A percentile compares a stretch with the other conserved stretches of the same genome.
phyloP scores from a whole-genome alignment of 1,140 invertebrate genomes.

The Drosophila ercepeae region DNA sequence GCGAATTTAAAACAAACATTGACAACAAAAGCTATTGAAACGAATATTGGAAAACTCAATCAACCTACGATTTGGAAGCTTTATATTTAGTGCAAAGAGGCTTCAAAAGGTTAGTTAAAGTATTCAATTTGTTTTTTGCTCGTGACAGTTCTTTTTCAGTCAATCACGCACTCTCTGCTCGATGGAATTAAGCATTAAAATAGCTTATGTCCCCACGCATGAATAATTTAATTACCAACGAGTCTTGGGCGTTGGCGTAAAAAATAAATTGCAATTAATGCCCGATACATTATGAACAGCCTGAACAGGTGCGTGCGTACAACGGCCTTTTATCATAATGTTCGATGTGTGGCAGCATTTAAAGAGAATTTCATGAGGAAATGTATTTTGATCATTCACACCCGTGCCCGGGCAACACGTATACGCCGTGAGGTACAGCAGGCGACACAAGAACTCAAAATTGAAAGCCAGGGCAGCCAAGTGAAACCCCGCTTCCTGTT shows the following conservation, averaged over 20 bases:
- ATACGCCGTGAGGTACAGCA: constrained; percentile 35
- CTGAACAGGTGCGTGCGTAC: constrained; percentile 55
- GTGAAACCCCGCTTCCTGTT: constrained; percentile 7
- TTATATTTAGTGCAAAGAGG: no score
- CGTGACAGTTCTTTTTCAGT: not conserved
- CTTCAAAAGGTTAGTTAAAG: no score
- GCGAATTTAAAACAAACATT: not conserved
- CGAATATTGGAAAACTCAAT: no score
- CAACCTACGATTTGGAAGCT: no score
- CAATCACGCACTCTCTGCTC: not conserved
- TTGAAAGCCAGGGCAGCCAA: constrained; percentile 35
- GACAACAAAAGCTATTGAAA: not conserved
- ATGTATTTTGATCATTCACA: not conserved
- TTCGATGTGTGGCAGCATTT: constrained; percentile 33
- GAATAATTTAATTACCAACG: constrained; percentile 49
- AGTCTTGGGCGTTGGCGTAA: constrained; percentile 25
- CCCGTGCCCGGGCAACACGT: constrained; percentile 54
- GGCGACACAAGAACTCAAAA: constrained; percentile 16
- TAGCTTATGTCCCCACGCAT: constrained; percentile 27
- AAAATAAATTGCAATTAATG: constrained; percentile 63
- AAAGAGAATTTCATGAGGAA: not conserved
- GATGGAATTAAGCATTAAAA: constrained; percentile 27
- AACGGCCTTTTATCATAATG: constrained; percentile 60
- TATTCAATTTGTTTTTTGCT: no score
- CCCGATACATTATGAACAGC: constrained; percentile 19